These are phyloP conservation scores for Latrodectus geometricus DNA, from an alignment of 1,140 invertebrate genomes.

Conservation along the genomic window DNA sequence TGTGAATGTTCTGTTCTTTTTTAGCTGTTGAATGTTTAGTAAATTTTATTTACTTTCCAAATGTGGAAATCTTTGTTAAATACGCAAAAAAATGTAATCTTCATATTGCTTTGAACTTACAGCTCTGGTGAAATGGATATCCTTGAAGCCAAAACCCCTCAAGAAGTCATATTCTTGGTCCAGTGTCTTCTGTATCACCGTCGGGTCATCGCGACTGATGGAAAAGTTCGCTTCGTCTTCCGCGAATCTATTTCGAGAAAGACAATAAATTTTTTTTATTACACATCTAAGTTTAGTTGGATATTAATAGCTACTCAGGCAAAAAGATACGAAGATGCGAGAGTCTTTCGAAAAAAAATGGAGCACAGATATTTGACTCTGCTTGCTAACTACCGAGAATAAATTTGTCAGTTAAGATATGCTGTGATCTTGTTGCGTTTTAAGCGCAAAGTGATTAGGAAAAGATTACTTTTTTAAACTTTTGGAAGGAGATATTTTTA, in stretches of 20 bases:
- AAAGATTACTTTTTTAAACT: no score
- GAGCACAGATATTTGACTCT: no score
- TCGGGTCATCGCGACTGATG: slow-evolving; percentile 75
- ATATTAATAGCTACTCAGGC: background rate
- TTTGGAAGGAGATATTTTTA: no score
- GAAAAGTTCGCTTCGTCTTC: slow-evolving; percentile 75
- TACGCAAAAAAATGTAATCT: no score
- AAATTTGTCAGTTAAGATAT: no score
- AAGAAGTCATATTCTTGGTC: slow-evolving; percentile 72
- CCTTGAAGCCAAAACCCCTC: slow-evolving; percentile 71
- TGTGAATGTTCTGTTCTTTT: background rate
- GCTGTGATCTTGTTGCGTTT: no score
- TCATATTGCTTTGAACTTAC: slow-evolving; percentile 67
- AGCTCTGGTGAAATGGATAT: slow-evolving; percentile 71
- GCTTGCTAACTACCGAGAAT: no score
- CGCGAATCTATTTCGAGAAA: slow-evolving; percentile 70
- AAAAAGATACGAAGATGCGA: background rate
- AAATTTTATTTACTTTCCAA: no score
- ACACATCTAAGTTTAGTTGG: background rate
- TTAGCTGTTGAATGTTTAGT: background rate
- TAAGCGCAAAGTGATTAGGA: no score
- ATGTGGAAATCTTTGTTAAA: no score
- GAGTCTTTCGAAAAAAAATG: no score
- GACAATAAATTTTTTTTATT: background rate
- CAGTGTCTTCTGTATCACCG: slow-evolving; percentile 71